Evolutionary conservation across 2,113 vertebrate genomes (phyloP).

Genomic region (Tamias sibiricus): DNA sequence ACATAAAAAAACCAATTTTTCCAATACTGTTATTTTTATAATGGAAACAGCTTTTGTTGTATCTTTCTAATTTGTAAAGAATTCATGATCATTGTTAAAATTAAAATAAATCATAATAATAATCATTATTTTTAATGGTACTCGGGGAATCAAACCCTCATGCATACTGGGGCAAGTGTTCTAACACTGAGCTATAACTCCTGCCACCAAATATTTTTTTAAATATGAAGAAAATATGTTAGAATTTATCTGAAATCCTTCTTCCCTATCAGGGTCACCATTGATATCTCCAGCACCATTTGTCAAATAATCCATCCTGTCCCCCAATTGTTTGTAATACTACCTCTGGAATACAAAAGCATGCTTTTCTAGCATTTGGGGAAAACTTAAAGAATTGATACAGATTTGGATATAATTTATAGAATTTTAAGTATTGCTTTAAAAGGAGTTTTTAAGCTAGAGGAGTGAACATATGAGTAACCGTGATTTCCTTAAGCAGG

Average conservation of each 20-base stretch:
- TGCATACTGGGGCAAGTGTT: no score
- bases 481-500: not conserved
- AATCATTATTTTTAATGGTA: not conserved
- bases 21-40: not conserved
- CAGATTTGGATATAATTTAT: not conserved
- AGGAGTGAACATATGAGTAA: not conserved
- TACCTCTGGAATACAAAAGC: not conserved
- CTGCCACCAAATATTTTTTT: not conserved
- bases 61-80: not conserved
- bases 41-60: not conserved
- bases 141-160: not conserved
- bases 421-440: conserved; percentile 15
- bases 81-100: conserved; percentile 18
- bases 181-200: not conserved
- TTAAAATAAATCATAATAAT: not conserved
- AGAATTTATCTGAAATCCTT: not conserved
- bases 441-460: conserved; percentile 9
- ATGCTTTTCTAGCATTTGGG: not conserved
- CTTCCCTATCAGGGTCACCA: not conserved
- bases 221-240: not conserved
- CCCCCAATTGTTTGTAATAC: not conserved
- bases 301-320: not conserved
- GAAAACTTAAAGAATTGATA: conserved; percentile 15
- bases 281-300: not conserved
- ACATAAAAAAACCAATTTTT: not conserved